A percentile compares a stretch with the other conserved stretches of the same genome.
phyloP scores from a whole-genome alignment of 2,888 invertebrate species.

The Heterodera filipjevi region DNA sequence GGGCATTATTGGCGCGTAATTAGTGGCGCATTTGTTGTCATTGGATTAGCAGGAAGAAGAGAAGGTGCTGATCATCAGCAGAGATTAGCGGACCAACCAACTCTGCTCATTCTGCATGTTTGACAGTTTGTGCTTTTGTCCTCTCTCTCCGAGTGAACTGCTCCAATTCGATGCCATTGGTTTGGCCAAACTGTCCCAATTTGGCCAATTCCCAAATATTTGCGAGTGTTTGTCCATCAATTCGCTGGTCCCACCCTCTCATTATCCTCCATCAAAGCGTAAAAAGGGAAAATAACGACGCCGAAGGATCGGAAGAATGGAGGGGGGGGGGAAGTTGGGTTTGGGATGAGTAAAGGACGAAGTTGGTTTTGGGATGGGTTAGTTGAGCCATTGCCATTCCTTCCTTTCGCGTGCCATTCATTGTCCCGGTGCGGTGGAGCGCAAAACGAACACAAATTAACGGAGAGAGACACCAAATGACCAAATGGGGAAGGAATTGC shows the following conservation, averaged over 20 bases:
- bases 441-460: neutral
- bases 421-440: neutral
- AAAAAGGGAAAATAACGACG: neutral
- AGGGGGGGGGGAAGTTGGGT: neutral
- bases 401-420: neutral
- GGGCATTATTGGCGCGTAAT: neutral
- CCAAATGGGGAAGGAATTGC: neutral
- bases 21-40: neutral
- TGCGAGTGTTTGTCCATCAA: neutral
- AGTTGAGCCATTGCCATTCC: neutral
- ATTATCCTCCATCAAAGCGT: constrained; percentile 4
- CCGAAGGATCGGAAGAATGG: neutral
- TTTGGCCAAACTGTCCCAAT: neutral
- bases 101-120: too few relatives aligned
- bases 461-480: neutral
- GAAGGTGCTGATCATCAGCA: neutral
- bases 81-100: neutral
- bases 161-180: neutral
- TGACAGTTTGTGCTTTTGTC: neutral
- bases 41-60: neutral
- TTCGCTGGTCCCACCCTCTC: neutral
- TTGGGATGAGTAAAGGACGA: neutral
- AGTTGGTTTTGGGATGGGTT: neutral
- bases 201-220: neutral
- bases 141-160: neutral